Evolutionary conservation across 2,888 invertebrate species (phyloP).

Genomic region (Apantesis nais): DNA sequence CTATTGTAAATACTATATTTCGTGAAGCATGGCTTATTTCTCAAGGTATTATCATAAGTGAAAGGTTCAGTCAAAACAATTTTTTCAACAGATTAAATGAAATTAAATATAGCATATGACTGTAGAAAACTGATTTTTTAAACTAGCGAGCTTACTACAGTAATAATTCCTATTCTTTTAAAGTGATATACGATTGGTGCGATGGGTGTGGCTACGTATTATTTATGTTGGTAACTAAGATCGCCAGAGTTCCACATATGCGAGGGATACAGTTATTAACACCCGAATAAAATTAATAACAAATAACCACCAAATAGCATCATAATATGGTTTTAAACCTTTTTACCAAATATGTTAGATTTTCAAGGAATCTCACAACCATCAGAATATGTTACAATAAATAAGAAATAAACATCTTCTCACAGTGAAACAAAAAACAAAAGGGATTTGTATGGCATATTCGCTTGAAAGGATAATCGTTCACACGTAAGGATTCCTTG

Average conservation of each 20-base stretch:
- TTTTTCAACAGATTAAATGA: background rate
- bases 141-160: background rate
- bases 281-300: background rate
- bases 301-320: background rate
- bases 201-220: background rate
- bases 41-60: background rate
- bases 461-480: slow-evolving; percentile 74
- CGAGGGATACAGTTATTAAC: background rate
- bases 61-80: background rate
- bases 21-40: background rate
- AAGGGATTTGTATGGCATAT: slow-evolving; percentile 59
- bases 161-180: background rate
- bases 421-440: slow-evolving; percentile 46
- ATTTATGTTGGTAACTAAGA: background rate
- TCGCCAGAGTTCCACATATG: background rate
- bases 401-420: slow-evolving; percentile 23
- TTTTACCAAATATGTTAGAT: background rate
- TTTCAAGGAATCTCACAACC: background rate
- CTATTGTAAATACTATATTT: background rate
- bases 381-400: slow-evolving; percentile 13
- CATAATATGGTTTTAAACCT: background rate
- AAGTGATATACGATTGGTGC: background rate
- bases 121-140: background rate
- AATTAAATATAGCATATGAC: background rate
- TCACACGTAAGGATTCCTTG: slow-evolving; percentile 76